Evolutionary conservation across 2,888 invertebrate genomes (phyloP).

Genomic region (Phorcus lineatus): DNA sequence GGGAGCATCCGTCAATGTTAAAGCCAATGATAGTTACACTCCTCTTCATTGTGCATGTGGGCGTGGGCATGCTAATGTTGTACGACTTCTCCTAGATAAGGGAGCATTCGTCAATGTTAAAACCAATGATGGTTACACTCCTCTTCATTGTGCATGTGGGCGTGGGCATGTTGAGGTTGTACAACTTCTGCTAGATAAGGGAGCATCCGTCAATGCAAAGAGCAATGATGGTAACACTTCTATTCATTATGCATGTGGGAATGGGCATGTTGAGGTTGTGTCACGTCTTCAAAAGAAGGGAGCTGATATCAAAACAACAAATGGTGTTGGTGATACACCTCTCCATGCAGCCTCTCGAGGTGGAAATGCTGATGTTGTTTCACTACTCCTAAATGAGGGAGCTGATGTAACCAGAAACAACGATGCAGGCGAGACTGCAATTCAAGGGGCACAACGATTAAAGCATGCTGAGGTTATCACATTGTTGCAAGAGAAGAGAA

Average conservation of each 20-base stretch:
- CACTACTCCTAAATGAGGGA: too few species aligned
- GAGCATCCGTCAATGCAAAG: too few species aligned
- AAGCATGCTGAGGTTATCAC: too few species aligned
- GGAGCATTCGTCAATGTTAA: too few species aligned
- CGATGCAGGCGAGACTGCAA: too few species aligned
- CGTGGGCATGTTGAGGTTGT: background rate
- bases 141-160: background rate
- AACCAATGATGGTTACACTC: background rate
- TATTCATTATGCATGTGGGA: background rate
- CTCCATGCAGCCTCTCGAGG: too few species aligned
- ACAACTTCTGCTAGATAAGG: background rate
- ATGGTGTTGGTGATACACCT: too few species aligned
- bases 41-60: background rate
- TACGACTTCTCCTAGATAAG: background rate
- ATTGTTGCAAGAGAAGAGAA: too few species aligned
- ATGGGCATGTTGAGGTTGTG: background rate
- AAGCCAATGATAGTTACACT: background rate
- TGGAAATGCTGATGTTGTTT: too few species aligned
- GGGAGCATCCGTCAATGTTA: background rate
- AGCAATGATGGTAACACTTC: background rate
- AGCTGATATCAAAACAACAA: too few species aligned
- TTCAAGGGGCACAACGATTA: too few species aligned
- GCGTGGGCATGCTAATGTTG: background rate
- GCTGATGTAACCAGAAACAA: too few species aligned
- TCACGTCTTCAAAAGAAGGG: background rate